Evolutionary conservation across 2,888 invertebrate species (phyloP).

Genomic region (Eupithecia dodoneata): DNA sequence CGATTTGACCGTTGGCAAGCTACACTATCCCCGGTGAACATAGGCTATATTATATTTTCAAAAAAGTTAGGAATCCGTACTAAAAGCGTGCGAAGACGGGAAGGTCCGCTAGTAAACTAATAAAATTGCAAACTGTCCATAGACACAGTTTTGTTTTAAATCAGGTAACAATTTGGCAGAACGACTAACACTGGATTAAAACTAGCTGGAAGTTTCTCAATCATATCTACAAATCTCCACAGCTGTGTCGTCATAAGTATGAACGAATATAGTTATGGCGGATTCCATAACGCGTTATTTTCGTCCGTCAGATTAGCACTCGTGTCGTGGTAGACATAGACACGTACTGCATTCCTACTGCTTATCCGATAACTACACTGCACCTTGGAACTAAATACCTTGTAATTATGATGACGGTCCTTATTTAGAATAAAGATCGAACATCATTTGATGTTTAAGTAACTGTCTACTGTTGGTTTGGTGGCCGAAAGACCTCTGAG

Average conservation of each 20-base stretch:
- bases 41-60: too few relatives aligned
- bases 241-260: slow-evolving; percentile 17
- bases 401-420: too few relatives aligned
- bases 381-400: background rate
- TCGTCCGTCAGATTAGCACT: slow-evolving; percentile 10
- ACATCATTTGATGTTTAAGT: too few relatives aligned
- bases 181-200: background rate
- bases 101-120: background rate
- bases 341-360: background rate
- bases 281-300: slow-evolving; percentile 31
- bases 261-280: slow-evolving; percentile 21
- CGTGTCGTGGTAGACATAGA: background rate
- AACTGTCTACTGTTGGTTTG: too few relatives aligned
- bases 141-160: background rate
- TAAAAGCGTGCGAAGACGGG: too few relatives aligned
- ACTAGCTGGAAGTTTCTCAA: slow-evolving; percentile 15
- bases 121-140: background rate
- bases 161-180: background rate
- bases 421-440: too few relatives aligned
- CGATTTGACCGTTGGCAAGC: too few relatives aligned
- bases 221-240: slow-evolving; percentile 13
- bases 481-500: too few relatives aligned
- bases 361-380: background rate
- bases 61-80: too few relatives aligned
- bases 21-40: too few relatives aligned